Evolutionary conservation across 1,140 invertebrate genomes (phyloP).

Genomic region (Mamestra configurata): DNA sequence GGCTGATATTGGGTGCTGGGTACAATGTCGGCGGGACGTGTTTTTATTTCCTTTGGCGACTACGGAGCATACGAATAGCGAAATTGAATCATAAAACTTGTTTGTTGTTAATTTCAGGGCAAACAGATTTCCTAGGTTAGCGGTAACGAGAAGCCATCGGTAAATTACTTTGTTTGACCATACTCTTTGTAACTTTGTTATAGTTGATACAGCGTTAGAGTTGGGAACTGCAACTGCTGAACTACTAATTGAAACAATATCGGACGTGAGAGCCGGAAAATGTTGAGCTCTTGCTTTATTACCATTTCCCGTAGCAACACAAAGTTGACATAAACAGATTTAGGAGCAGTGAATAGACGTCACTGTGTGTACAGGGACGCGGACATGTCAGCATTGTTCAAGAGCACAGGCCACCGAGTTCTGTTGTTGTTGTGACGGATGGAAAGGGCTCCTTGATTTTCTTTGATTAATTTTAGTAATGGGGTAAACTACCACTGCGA

Average conservation of each 20-base stretch:
- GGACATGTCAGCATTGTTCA: not conserved
- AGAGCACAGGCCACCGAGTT: not conserved
- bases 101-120: slow-evolving; percentile 23
- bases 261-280: not conserved
- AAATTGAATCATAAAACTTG: slow-evolving; percentile 44
- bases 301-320: not conserved
- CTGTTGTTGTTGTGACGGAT: not conserved
- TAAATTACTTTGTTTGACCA: slow-evolving; percentile 30
- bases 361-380: not conserved
- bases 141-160: slow-evolving; percentile 17
- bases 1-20: not conserved
- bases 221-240: slow-evolving; percentile 11
- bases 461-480: not conserved
- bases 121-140: slow-evolving; percentile 7
- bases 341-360: not conserved
- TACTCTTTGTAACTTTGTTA: slow-evolving; percentile 44
- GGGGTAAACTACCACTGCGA: too few species aligned
- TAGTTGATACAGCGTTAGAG: slow-evolving; percentile 21
- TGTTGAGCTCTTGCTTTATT: not conserved
- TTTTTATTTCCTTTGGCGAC: not conserved
- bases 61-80: not conserved
- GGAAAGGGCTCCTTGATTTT: not conserved
- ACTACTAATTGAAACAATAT: slow-evolving; percentile 13
- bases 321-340: slow-evolving; percentile 2
- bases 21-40: not conserved